Percentiles rank a stretch among this genome's conserved stretches.
phyloP scores from a whole-genome alignment of 2,113 vertebrate species.

The Pedetes capensis region DNA sequence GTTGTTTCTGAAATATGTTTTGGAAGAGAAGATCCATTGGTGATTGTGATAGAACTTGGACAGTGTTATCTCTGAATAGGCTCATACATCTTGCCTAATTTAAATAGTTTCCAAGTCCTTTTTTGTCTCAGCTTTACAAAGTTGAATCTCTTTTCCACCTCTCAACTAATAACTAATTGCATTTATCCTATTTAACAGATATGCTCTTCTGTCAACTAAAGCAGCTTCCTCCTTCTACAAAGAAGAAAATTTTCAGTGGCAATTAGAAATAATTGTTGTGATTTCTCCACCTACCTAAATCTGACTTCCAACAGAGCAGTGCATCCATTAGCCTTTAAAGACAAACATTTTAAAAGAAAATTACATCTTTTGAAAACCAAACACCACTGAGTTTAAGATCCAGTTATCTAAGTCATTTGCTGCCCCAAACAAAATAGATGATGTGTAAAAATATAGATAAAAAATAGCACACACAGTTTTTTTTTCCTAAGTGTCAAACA shows the following conservation, averaged over 20 bases:
- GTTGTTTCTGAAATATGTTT: conserved; percentile 28
- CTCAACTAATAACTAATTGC: conserved; percentile 58
- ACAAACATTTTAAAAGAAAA: conserved; percentile 39
- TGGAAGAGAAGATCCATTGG: neutral
- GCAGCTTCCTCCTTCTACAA: neutral
- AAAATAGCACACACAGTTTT: neutral
- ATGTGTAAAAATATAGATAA: neutral
- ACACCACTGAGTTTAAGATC: neutral
- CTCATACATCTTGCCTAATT: conserved; percentile 16
- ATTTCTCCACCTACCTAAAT: conserved; percentile 55
- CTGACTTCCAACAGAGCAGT: conserved; percentile 59
- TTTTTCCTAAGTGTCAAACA: neutral
- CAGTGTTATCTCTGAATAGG: neutral
- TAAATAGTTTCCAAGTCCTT: neutral
- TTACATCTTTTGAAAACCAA: conserved; percentile 28
- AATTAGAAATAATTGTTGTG: conserved; percentile 75
- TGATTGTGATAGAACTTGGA: neutral
- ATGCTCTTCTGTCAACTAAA: conserved; percentile 44
- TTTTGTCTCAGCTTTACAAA: neutral
- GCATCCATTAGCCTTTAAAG: conserved; percentile 49
- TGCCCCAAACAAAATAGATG: neutral
- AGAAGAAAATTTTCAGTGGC: conserved; percentile 35
- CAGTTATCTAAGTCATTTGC: neutral
- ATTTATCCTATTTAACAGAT: conserved; percentile 64
- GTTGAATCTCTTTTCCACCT: conserved; percentile 14